Base-by-base conservation (phyloP, 2,113 vertebrate genomes). In the Chauna torquata region DNA sequence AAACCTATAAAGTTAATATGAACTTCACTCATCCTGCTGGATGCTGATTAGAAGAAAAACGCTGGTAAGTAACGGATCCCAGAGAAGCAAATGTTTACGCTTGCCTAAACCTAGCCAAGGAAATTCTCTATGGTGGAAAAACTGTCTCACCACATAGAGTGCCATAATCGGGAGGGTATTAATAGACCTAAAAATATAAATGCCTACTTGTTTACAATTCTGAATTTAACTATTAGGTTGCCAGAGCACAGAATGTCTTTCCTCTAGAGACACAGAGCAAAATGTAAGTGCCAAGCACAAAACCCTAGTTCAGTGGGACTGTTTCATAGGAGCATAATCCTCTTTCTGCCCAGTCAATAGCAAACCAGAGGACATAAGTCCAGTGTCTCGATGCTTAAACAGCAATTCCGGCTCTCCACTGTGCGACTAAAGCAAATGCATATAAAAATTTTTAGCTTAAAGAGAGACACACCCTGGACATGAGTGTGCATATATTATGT, bases 111-210 rank as follows among this genome's bases (percentile, higher is more conserved):
- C 82, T 57, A 55, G 98, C 97, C 98, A 98, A 98, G 97, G 97
- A 98, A 98, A 97, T 97, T 97, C 97, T 97, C 97, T 96, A 72
- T 79, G 95, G 92, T 97, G 98, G 98, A 98, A 98, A 98, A 98
- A 96, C 64, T 82, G 92, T 58, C 96, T 98, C 98, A 97, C 65
- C 55, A 45, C 42, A 6, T 68, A 66, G 68, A 82, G n/a, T 84
- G 94, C 94, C 96, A 96, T 90, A 96, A 95, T 95, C 69, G 17
- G 74, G 47, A 96, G n/a, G 30, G 78, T 97, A 97, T 96, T 97
- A 98, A 98, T 97, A 97, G 98, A 96, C 97, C 96, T 75, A 94
- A 96, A 97, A 97, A 93, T 65, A 95, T 30, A 94, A 88, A 94
- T 95, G 91, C n/a, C 90, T 91, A 27, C 78, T 92, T 91, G 96